Base-by-base conservation (phyloP, 2,797 vertebrate species). In the Buphagus erythrorhynchus region DNA sequence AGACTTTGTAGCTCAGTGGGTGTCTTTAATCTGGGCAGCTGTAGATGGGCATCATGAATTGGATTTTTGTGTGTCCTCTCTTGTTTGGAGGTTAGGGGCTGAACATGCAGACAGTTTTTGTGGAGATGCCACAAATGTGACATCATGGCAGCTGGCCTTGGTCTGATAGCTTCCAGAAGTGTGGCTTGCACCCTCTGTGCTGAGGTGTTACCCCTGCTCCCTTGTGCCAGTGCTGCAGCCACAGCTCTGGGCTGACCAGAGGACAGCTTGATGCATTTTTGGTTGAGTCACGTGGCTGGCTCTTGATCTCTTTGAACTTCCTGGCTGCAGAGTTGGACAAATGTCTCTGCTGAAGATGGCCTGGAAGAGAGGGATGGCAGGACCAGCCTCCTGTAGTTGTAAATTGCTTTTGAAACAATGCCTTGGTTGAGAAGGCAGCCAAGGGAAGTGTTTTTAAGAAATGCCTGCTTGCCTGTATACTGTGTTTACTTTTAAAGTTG, bases 141-240 rank as follows among this genome's bases (percentile, higher is more conserved):
- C 42, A 7, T 59, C 24, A 10, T 35, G 65, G 59, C 31, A 66
- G 51, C 49, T 40, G 10, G 16, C 14, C 4, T n/a, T 73, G 55
- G 10, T 69, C 20, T 68, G 20, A 54, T 3, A 2, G 43, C 55
- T 83, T 61, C 52, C 35, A 24, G 26, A 42, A 67, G 36, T 1
- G 11, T 33, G 29, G 29, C 19, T 83, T 45, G 31, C 22, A 55
- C n/a, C 40, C 31, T 59, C n/a, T 26, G 14, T 65, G 43, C 46
- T 19, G 61, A 52, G 57, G 16, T 21, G 6, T 52, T 58, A 22
- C 21, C 24, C 57, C 0, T 0, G 40, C 16, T 82, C 36, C 43
- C 25, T 75, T 0, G 0, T 62, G 46, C 38, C 24, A 11, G n/a
- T 4, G 1, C 71, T 54, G 86, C 52, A 4, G 1, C 63, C 3